Conservation (phyloP, 2,113 vertebrate species). For the Alosa alosa region DNA sequence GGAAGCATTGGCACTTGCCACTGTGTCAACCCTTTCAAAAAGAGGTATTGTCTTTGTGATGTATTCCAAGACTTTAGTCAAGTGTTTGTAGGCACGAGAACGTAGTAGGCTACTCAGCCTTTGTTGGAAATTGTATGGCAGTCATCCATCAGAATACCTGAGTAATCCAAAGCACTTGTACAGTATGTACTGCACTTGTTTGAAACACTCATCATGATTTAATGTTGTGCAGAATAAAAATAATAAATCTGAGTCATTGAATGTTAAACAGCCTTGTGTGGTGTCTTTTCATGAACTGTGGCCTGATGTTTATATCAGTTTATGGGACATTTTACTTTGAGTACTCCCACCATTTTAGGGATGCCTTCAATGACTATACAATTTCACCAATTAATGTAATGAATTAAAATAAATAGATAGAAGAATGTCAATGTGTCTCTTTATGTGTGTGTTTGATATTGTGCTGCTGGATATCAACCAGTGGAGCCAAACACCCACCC, state of each 20-base stretch:
- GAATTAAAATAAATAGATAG: too few species aligned
- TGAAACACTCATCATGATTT: background rate
- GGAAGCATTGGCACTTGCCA: background rate
- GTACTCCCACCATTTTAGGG: too few species aligned
- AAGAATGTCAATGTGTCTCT: too few species aligned
- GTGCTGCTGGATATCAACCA: too few species aligned
- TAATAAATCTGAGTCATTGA: slow-evolving; percentile 26
- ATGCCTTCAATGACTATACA: too few species aligned
- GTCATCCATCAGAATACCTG: slow-evolving; percentile 23
- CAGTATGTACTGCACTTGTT: slow-evolving; percentile 24
- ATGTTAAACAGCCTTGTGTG: background rate
- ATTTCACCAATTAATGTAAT: too few species aligned
- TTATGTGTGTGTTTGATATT: too few species aligned
- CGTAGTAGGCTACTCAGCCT: slow-evolving; percentile 10
- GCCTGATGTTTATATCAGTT: background rate
- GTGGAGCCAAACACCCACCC: too few species aligned
- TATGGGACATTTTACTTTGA: background rate
- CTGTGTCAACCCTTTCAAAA: background rate
- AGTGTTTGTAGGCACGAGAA: background rate
- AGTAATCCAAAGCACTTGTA: slow-evolving; percentile 41
- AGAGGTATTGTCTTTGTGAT: background rate
- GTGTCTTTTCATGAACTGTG: background rate
- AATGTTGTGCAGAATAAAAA: slow-evolving; percentile 30
- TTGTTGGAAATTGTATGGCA: slow-evolving; percentile 2
- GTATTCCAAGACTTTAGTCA: background rate